Evolutionary conservation across 1,140 invertebrate genomes (phyloP).

Genomic region (Cotesia typhae): DNA sequence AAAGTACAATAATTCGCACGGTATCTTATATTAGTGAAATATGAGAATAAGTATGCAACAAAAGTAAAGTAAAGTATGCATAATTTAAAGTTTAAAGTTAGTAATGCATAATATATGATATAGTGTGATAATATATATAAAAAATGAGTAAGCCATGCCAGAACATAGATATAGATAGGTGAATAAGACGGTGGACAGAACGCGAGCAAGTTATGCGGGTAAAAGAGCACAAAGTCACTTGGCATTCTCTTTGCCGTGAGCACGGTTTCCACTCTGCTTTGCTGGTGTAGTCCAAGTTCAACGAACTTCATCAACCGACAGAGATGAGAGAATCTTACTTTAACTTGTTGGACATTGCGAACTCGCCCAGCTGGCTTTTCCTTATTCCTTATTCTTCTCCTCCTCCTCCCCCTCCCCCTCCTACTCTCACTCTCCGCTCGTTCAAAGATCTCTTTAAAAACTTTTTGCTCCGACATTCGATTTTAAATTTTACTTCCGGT

Average conservation of each 20-base stretch:
- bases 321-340: conserved; percentile 37
- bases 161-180: background rate
- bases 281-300: conserved; percentile 30
- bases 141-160: background rate
- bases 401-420: conserved; percentile 8
- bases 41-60: too few relatives aligned
- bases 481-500: conserved; percentile 23
- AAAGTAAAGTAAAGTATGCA: too few relatives aligned
- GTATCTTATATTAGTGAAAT: too few relatives aligned
- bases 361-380: conserved; percentile 35
- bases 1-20: too few relatives aligned
- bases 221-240: conserved; percentile 39
- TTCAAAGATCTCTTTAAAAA: conserved; percentile 7
- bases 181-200: conserved; percentile 2
- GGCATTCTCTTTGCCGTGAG: conserved; percentile 37
- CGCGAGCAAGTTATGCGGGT: conserved; percentile 34
- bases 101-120: too few relatives aligned
- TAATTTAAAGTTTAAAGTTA: too few relatives aligned
- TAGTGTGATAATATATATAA: too few relatives aligned
- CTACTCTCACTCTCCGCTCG: background rate
- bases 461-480: conserved; percentile 1
- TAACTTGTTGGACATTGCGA: conserved; percentile 6
- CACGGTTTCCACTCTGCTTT: too few relatives aligned
- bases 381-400: background rate
- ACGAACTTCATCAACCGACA: conserved; percentile 38